Evolutionary conservation across 2,797 vertebrate genomes (phyloP).

Genomic region (Fistularia commersonii): DNA sequence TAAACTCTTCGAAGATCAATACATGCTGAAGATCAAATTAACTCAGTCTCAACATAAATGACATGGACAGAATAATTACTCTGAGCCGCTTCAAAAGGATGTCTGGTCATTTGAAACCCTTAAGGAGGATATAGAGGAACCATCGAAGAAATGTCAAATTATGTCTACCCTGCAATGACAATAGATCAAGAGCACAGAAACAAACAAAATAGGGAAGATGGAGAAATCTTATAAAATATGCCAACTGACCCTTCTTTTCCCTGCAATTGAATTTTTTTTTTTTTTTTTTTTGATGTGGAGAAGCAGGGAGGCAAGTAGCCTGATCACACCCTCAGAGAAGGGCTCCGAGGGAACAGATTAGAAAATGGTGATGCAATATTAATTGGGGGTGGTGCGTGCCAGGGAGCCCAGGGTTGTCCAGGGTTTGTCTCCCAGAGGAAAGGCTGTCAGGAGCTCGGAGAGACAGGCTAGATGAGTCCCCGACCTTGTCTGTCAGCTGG

Average conservation of each 20-base stretch:
- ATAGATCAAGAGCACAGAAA: not conserved
- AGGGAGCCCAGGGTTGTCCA: slow-evolving; percentile 54
- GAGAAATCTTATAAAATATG: not conserved
- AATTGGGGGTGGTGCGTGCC: slow-evolving; percentile 71
- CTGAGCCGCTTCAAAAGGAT: too few relatives aligned
- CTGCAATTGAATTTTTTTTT: too few relatives aligned
- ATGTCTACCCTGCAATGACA: too few relatives aligned
- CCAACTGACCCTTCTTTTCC: too few relatives aligned
- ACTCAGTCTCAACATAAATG: too few relatives aligned
- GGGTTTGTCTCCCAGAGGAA: slow-evolving; percentile 70
- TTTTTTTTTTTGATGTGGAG: slow-evolving; percentile 21
- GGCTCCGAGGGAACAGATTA: slow-evolving; percentile 47
- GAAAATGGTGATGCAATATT: slow-evolving; percentile 79
- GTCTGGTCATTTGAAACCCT: too few relatives aligned
- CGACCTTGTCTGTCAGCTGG: slow-evolving; percentile 80
- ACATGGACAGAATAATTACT: too few relatives aligned
- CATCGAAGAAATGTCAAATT: too few relatives aligned
- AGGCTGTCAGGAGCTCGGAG: slow-evolving; percentile 71
- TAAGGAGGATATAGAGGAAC: too few relatives aligned
- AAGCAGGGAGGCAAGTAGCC: slow-evolving; percentile 19
- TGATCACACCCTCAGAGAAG: slow-evolving; percentile 37
- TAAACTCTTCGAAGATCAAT: too few relatives aligned
- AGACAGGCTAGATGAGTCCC: slow-evolving; percentile 65
- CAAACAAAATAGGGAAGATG: not conserved
- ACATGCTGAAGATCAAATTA: too few relatives aligned